A percentile compares a stretch with the other conserved stretches of the same genome.
These are phyloP conservation scores for Lemur catta DNA, from an alignment of 2,797 vertebrate species.

Conservation along the genomic window DNA sequence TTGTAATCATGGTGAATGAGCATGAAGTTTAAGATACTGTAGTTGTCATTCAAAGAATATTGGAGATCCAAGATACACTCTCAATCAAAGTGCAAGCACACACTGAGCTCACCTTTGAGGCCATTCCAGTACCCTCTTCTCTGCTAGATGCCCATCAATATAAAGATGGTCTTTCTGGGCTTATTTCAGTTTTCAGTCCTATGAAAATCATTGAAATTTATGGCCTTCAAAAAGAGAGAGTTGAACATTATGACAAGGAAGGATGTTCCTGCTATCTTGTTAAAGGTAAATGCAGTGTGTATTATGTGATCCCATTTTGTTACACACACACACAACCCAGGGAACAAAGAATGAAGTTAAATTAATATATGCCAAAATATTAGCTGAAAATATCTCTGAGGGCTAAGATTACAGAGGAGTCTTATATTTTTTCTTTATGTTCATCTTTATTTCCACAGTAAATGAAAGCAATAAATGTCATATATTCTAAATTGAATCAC, in stretches of 20 bases:
- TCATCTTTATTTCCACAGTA: slow-evolving; percentile 21
- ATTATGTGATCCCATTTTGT: neutral
- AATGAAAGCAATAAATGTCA: slow-evolving; percentile 18
- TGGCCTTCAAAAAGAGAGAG: neutral
- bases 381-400: neutral
- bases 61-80: neutral
- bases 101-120: neutral
- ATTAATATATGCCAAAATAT: neutral
- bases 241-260: neutral
- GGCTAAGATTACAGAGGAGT: neutral
- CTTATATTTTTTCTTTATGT: neutral
- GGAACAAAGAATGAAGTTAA: slow-evolving; percentile 1
- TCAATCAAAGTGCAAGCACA: slow-evolving; percentile 16
- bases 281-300: neutral
- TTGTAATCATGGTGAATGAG: neutral
- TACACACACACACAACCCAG: neutral
- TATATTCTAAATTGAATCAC: slow-evolving; percentile 16
- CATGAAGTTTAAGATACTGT: neutral
- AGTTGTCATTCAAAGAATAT: slow-evolving; percentile 31
- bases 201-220: neutral
- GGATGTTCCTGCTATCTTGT: neutral
- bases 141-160: neutral
- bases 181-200: neutral
- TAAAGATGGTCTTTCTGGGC: neutral
- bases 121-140: neutral